Percentiles rank a stretch among this genome's conserved stretches.
phyloP scores from a whole-genome alignment of 2,797 vertebrate genomes.

The Gymnopithys bicolor region DNA sequence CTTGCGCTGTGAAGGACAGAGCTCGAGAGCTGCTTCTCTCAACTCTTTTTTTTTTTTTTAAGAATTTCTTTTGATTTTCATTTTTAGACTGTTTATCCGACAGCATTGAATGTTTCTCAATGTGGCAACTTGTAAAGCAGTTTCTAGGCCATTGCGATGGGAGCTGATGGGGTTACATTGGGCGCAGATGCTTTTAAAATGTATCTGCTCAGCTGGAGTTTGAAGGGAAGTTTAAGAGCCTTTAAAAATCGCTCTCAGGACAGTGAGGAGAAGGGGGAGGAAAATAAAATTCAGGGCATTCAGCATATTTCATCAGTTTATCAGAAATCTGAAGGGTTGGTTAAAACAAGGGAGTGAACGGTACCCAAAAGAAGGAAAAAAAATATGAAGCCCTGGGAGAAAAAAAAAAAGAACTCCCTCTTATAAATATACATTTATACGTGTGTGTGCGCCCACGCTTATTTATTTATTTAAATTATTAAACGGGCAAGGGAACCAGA shows the following conservation, averaged over 20 bases:
- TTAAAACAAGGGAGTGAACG: constrained; percentile 13
- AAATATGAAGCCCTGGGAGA: background rate
- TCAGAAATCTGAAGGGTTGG: background rate
- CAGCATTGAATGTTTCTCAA: background rate
- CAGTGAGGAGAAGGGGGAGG: background rate
- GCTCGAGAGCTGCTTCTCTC: background rate
- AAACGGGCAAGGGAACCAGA: constrained; percentile 35
- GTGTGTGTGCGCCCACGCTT: constrained; percentile 11
- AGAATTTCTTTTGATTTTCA: background rate
- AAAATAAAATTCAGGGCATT: background rate
- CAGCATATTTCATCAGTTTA: background rate
- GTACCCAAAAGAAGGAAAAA: background rate
- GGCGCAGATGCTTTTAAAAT: constrained; percentile 30
- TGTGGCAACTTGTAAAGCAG: background rate
- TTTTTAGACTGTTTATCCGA: background rate
- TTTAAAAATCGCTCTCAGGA: background rate
- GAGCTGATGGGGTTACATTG: background rate
- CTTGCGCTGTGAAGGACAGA: background rate
- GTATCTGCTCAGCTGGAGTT: constrained; percentile 30
- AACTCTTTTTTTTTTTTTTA: background rate
- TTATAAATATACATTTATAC: constrained; percentile 19
- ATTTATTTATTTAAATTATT: constrained; percentile 65
- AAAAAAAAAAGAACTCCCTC: background rate
- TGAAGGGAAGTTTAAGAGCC: constrained; percentile 16
- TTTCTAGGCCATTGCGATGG: constrained; percentile 7